Percentiles rank a stretch among this genome's conserved stretches.
Evolutionary conservation across 1,140 invertebrate species (phyloP).

Genomic region (Himalopsyche phryganea): DNA sequence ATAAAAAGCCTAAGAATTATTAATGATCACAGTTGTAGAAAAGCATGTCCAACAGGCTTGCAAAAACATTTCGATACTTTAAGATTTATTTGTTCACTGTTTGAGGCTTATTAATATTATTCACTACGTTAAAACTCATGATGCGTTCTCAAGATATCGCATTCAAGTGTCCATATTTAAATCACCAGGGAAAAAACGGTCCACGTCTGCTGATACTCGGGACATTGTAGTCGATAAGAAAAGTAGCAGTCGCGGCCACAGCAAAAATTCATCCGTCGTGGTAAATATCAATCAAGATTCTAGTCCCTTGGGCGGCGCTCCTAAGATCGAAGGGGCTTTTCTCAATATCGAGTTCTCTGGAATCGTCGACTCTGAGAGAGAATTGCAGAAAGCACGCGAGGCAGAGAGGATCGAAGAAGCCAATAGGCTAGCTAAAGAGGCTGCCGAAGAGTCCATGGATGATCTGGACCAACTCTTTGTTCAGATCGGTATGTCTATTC

Average conservation of each 20-base stretch:
- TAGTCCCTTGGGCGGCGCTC: constrained; percentile 43
- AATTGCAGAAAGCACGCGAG: constrained; percentile 31
- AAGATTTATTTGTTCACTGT: too few relatives aligned
- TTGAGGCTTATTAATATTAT: too few relatives aligned
- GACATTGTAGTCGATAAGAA: constrained; percentile 33
- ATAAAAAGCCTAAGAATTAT: too few relatives aligned
- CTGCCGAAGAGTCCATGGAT: constrained; percentile 42
- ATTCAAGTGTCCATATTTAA: too few relatives aligned
- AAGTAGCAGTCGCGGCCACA: constrained; percentile 27
- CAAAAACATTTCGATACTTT: too few relatives aligned
- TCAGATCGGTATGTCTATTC: constrained; percentile 46
- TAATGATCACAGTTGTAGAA: too few relatives aligned
- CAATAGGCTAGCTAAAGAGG: constrained; percentile 40
- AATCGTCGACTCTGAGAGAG: constrained; percentile 51
- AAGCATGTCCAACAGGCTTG: too few relatives aligned
- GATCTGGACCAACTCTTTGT: constrained; percentile 47
- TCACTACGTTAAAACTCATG: too few relatives aligned
- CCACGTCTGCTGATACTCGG: constrained; percentile 29
- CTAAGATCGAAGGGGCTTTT: constrained; percentile 52
- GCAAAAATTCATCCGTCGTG: constrained; percentile 33
- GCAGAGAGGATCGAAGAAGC: constrained; percentile 37
- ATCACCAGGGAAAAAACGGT: constrained; percentile 30
- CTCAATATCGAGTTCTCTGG: constrained; percentile 53
- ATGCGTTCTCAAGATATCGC: too few relatives aligned
- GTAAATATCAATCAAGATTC: constrained; percentile 12